Evolutionary conservation across 1,140 invertebrate species (phyloP).

Genomic region (Drosophila ficusphila): DNA sequence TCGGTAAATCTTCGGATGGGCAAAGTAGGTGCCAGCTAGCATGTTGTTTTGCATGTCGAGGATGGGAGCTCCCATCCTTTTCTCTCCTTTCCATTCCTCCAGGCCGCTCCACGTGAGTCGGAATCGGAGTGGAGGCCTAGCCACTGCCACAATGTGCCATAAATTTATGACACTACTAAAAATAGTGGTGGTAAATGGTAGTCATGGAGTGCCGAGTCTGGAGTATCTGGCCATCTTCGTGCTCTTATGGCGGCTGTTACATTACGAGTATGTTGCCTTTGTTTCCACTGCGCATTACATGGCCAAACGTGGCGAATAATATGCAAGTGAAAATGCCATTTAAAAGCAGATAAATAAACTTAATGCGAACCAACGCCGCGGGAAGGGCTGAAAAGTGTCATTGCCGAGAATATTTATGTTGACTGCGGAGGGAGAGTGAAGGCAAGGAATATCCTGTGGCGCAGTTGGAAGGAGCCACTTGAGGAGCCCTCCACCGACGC

Average conservation of each 20-base stretch:
- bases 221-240: conserved; percentile 38
- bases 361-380: conserved; percentile 62
- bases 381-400: conserved; percentile 33
- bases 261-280: conserved; percentile 80
- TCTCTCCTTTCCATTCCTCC: neutral
- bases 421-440: neutral
- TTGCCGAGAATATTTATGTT: conserved; percentile 37
- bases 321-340: conserved; percentile 76
- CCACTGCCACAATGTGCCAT: conserved; percentile 69
- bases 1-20: conserved; percentile 52
- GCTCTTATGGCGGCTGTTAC: conserved; percentile 60
- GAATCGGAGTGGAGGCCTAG: neutral
- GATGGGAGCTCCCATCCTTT: neutral
- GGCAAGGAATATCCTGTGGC: conserved; percentile 19
- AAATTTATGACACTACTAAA: conserved; percentile 81
- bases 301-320: conserved; percentile 68
- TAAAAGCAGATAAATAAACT: conserved; percentile 80
- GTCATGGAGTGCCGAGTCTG: conserved; percentile 26
- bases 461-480: conserved; percentile 3
- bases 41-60: conserved; percentile 64
- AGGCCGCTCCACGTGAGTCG: conserved; percentile 16
- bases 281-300: conserved; percentile 77
- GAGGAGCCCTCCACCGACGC: neutral
- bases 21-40: conserved; percentile 69
- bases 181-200: conserved; percentile 67